phyloP scores from a whole-genome alignment of 1,140 invertebrate species.

The Dolichoris vasculosae region DNA sequence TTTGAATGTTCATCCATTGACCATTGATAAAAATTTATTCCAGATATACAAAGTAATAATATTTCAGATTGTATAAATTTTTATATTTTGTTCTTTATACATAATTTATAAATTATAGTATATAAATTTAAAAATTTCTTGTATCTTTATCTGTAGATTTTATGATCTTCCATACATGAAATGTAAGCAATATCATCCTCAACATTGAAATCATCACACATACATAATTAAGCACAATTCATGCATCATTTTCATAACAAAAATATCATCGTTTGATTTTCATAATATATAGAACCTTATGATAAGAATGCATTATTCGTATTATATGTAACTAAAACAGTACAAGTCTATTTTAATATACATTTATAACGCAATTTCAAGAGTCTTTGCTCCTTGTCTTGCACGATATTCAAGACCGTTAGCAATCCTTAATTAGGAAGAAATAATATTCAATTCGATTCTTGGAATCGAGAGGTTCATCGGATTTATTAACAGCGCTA shows the following conservation, averaged over 20 bases:
- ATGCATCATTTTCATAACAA: conserved; percentile 44
- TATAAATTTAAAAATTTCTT: conserved; percentile 20
- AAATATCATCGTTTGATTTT: conserved; percentile 44
- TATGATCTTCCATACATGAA: conserved; percentile 24
- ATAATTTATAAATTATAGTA: conserved; percentile 45
- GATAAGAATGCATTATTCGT: conserved; percentile 28
- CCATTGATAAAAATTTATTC: neutral
- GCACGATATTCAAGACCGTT: conserved; percentile 17
- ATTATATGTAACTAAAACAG: conserved; percentile 24
- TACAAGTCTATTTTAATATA: conserved; percentile 44
- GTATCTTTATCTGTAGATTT: conserved; percentile 37
- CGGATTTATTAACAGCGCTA: conserved; percentile 9
- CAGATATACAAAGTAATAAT: conserved; percentile 1
- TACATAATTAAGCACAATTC: conserved; percentile 39
- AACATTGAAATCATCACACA: conserved; percentile 44
- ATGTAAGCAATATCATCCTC: conserved; percentile 40
- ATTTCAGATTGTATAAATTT: conserved; percentile 24
- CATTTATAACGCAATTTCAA: conserved; percentile 42
- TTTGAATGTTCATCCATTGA: neutral
- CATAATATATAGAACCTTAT: conserved; percentile 29
- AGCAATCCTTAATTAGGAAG: conserved; percentile 31
- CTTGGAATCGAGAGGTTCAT: conserved; percentile 47
- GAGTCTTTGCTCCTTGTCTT: conserved; percentile 45
- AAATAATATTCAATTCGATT: conserved; percentile 40
- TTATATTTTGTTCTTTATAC: conserved; percentile 41